Evolutionary conservation across 2,113 vertebrate genomes (phyloP).

Genomic region (Paramisgurnus dabryanus): DNA sequence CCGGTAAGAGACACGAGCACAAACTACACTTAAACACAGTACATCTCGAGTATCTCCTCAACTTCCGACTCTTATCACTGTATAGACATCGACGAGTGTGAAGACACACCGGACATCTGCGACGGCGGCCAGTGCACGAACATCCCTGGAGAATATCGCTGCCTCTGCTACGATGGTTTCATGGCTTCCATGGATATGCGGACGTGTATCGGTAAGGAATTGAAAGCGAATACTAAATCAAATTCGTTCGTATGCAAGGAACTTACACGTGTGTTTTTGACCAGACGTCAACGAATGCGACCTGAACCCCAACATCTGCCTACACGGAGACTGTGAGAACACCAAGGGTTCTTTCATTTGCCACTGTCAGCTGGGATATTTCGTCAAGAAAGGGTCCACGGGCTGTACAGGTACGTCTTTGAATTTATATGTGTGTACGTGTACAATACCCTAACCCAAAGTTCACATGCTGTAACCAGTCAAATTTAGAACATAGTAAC

Average conservation of each 20-base stretch:
- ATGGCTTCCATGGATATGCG: slow-evolving; percentile 87
- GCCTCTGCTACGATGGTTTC: slow-evolving; percentile 89
- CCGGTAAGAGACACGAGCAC: slow-evolving; percentile 71
- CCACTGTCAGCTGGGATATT: slow-evolving; percentile 88
- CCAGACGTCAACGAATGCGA: slow-evolving; percentile 92
- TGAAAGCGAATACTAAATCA: background rate
- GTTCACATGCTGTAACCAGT: too few relatives aligned
- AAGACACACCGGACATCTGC: slow-evolving; percentile 87
- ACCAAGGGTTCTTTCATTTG: slow-evolving; percentile 95
- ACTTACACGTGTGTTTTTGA: background rate
- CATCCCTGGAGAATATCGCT: slow-evolving; percentile 86
- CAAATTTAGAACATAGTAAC: too few relatives aligned
- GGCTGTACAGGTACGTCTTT: slow-evolving; percentile 84
- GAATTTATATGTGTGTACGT: background rate
- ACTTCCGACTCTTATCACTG: background rate
- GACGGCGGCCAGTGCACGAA: slow-evolving; percentile 90
- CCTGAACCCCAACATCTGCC: slow-evolving; percentile 90
- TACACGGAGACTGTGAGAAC: slow-evolving; percentile 90
- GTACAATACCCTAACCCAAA: too few relatives aligned
- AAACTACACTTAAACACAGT: background rate
- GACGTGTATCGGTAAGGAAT: slow-evolving; percentile 85
- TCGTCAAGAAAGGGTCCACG: slow-evolving; percentile 86
- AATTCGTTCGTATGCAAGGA: too few relatives aligned
- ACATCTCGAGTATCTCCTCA: background rate
- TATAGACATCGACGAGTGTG: slow-evolving; percentile 77